Evolutionary conservation across 2,888 invertebrate species (phyloP).

Genomic region (Nomada fabriciana): DNA sequence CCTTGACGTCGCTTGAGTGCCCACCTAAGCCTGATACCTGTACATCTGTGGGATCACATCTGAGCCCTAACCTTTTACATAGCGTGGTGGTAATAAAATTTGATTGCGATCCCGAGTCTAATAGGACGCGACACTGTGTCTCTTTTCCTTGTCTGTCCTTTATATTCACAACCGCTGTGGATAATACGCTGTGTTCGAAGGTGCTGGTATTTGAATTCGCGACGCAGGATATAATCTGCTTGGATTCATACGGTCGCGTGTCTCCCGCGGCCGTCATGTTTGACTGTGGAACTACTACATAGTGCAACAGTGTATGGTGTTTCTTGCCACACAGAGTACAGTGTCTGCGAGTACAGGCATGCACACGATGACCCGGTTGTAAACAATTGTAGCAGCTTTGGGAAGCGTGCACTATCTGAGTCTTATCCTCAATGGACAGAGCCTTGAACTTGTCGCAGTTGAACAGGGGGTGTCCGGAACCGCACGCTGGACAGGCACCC

Average conservation of each 20-base stretch:
- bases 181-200: not conserved
- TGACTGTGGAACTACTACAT: not conserved
- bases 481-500: not conserved
- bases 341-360: not conserved
- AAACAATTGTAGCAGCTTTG: slow-evolving; percentile 2
- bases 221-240: not conserved
- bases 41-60: not conserved
- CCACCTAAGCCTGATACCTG: not conserved
- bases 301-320: not conserved
- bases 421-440: not conserved
- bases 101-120: not conserved
- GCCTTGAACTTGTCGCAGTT: not conserved
- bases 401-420: not conserved
- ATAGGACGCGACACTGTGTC: not conserved
- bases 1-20: not conserved
- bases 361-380: not conserved
- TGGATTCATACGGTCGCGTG: too few relatives aligned
- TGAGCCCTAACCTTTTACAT: not conserved
- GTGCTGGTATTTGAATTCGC: not conserved
- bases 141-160: not conserved
- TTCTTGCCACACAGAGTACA: not conserved
- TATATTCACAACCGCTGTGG: not conserved
- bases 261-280: not conserved
- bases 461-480: not conserved
- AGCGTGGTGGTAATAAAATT: not conserved